Conservation (phyloP, 2,797 vertebrate genomes). For the Pantherophis vulpinus region DNA sequence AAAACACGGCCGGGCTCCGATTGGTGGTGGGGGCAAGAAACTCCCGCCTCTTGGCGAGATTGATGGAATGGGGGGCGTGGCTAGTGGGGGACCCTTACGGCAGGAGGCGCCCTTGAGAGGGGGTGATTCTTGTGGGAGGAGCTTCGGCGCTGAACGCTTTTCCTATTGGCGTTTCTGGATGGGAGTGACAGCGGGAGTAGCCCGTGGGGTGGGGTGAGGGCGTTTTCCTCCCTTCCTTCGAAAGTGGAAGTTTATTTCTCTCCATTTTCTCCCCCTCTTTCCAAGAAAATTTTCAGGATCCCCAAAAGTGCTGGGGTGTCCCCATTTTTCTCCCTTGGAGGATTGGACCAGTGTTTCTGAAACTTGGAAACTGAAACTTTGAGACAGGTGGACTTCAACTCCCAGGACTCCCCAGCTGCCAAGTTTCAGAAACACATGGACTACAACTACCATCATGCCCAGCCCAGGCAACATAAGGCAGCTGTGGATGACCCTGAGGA, state of each 20-base stretch:
- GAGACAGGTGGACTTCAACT: too few species aligned
- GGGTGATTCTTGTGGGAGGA: neutral
- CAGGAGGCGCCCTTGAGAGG: neutral
- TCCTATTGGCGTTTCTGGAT: neutral
- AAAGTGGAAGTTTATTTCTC: too few species aligned
- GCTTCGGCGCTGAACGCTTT: neutral
- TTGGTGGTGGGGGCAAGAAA: neutral
- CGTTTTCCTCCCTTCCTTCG: too few species aligned
- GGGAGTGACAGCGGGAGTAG: neutral
- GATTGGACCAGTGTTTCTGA: too few species aligned
- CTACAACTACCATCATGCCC: neutral
- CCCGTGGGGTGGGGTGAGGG: too few species aligned
- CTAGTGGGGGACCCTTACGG: neutral
- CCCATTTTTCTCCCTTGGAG: too few species aligned
- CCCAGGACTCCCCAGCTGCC: too few species aligned
- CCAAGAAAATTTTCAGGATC: too few species aligned
- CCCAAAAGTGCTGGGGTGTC: too few species aligned
- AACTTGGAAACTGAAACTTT: too few species aligned
- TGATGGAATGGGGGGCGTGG: neutral
- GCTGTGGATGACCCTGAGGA: neutral
- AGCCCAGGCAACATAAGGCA: neutral
- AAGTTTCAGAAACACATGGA: neutral
- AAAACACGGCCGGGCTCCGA: neutral
- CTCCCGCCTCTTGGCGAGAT: neutral
- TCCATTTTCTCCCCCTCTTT: too few species aligned